Conservation (phyloP, 1,140 invertebrate genomes). For the Spodoptera frugiperda region DNA sequence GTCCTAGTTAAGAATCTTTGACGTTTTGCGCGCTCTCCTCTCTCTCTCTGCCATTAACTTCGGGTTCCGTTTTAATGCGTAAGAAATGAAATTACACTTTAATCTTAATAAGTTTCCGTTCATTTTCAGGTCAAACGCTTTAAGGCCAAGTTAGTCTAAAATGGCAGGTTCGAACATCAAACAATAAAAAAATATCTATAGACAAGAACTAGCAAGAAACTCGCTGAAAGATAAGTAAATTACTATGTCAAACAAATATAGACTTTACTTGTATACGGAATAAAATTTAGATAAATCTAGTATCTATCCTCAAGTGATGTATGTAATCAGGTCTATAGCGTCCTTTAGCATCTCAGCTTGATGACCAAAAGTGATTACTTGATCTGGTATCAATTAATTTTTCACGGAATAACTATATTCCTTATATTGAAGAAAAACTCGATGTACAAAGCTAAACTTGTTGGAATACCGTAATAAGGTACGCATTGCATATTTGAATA, state of each 20-base stretch:
- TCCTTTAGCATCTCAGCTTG: conserved; percentile 24
- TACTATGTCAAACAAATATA: no score
- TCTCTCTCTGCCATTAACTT: conserved; percentile 33
- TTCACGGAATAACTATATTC: conserved; percentile 27
- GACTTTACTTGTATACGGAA: no score
- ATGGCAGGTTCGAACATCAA: not conserved
- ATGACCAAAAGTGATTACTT: conserved; percentile 10
- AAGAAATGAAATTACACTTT: conserved; percentile 12
- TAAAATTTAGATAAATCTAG: conserved; percentile 25
- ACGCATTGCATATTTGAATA: not conserved
- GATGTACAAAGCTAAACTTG: conserved; percentile 30
- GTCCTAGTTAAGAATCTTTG: conserved; percentile 71
- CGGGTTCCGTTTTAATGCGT: conserved; percentile 15
- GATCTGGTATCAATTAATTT: conserved; percentile 47
- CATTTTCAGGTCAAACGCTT: not conserved
- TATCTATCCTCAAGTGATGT: not conserved
- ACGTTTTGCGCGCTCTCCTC: conserved; percentile 51
- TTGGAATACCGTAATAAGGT: conserved; percentile 3
- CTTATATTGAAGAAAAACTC: conserved; percentile 25
- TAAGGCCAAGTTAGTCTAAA: not conserved
- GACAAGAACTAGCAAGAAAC: no score
- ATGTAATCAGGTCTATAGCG: not conserved
- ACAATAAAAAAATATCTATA: no score
- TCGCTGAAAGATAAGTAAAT: no score
- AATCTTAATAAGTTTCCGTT: not conserved